Evolutionary conservation across 2,888 invertebrate species (phyloP), one percentile per base, ranked within the genome.

Genomic region (Eilema depressum): DNA sequence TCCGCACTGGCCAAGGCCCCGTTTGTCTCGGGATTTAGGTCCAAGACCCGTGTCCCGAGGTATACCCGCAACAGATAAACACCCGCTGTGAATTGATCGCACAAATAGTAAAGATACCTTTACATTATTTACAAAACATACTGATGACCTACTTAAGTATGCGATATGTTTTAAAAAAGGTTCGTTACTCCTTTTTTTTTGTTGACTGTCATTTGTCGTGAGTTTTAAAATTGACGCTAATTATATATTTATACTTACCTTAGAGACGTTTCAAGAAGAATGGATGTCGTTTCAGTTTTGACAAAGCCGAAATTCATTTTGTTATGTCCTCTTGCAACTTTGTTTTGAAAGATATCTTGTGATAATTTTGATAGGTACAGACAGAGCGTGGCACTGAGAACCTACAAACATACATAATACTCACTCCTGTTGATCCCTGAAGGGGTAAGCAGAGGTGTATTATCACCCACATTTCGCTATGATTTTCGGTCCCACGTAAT

Each of bases 171-270:
- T 23, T 62, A 23, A n/a, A 65, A 56, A 41, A 41, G 33, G 69
- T 69, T 69, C 69, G 30, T 47, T 47, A 64, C 69, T n/a, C 69
- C 41, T 62, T 37, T 28, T 23, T 60, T 41, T 30, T 53, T 69
- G 30, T 60, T 47, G 37, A 64, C 47, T 33, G 41, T 41, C 33
- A 56, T 65, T n/a, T 30, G 17, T 65, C 56, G 65, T 65, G 65
- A n/a, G 30, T 30, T 25, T 65, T 65, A 23, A 30, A 57, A 65
- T 64, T 53, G 23, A 37, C 33, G 33, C 14, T 33, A 66, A 65
- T 57, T 30, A 30, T 4, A 56, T 65, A 30, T 33, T 25, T 25
- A 33, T 23, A 57, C 17, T 17, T 20, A 12, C 14, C 41, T 41
- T 8, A 66, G 33, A 17, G 11, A 30, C 20, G 33, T 17, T 12